Base-by-base conservation (phyloP, 2,797 vertebrate species). In the Mus caroli region DNA sequence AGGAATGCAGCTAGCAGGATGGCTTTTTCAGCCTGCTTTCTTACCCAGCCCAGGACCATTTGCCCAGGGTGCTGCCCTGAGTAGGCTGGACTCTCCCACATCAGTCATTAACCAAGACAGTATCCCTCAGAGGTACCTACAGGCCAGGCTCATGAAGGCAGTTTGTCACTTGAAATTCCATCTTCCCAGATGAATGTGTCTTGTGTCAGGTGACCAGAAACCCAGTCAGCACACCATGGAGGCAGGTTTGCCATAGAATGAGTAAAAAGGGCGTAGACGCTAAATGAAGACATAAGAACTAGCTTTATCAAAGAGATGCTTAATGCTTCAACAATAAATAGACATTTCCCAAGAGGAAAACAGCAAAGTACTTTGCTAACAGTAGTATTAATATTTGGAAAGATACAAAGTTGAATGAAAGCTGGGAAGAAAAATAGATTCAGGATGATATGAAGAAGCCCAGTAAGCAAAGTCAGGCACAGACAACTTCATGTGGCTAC, bases 281-380 rank as follows among this genome's bases (percentile, higher is more conserved):
- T 83, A 5, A 40, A 73, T 50, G 67, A 89, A 77, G 50, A 80
- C 64, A 52, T 62, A 26, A 91, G 26, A 58, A 77, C 17, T 56
- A 58, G n/a, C 62, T 89, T 52, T 85, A 56, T 52, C 64, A 85
- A 85, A 64, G 46, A 84, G 19, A 43, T 50, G 50, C 4, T 52
- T 78, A 24, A n/a, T 34, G 46, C 22, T 88, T 93, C n/a, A 90
- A 87, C 26, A 31, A 43, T 34, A 19, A 93, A n/a, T 85, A 85
- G 64, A 91, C 80, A 40, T 89, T 95, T 73, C 9, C 56, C 62
- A 77, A 82, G 31, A 94, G 43, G 37, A 88, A 77, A 91, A 90
- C 19, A 62, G 40, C 26, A 20, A 77, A 71, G 1, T 76, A 9
- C 83, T 96, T 84, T 12, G 28, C 34, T 91, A 40, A 28, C 56